These are phyloP conservation scores for Elanoides forficatus DNA, from an alignment of 2,113 vertebrate genomes.

Conservation along the genomic window DNA sequence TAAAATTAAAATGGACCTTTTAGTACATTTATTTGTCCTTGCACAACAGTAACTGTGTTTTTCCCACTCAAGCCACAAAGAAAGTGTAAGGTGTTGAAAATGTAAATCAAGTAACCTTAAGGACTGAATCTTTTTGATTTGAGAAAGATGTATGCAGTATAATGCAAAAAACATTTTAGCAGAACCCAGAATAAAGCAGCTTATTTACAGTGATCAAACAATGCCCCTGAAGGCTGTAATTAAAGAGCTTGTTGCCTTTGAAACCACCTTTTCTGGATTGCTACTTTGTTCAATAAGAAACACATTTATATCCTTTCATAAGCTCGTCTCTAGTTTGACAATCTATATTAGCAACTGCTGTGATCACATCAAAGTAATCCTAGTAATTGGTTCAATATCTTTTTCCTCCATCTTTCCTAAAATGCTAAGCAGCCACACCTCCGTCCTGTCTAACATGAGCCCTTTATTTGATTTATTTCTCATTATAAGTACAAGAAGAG, in stretches of 20 bases:
- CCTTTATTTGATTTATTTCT: neutral
- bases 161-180: conserved; percentile 51
- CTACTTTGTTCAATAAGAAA: conserved; percentile 64
- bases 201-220: conserved; percentile 72
- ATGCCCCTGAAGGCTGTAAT: conserved; percentile 63
- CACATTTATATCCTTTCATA: conserved; percentile 64
- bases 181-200: conserved; percentile 60
- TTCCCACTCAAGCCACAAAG: conserved; percentile 12
- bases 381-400: conserved; percentile 30
- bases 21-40: neutral
- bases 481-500: neutral
- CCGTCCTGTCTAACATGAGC: neutral
- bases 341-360: conserved; percentile 34
- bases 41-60: neutral
- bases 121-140: conserved; percentile 54
- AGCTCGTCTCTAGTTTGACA: conserved; percentile 57
- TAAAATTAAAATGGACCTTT: neutral
- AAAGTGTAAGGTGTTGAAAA: conserved; percentile 41
- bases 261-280: conserved; percentile 68
- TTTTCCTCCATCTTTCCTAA: conserved; percentile 28
- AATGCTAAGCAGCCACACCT: conserved; percentile 14
- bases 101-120: conserved; percentile 46
- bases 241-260: conserved; percentile 69
- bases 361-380: conserved; percentile 52
- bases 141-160: conserved; percentile 38